A percentile compares a stretch with the other conserved stretches of the same genome.
Conservation (phyloP, 1,140 invertebrate species). For the Sitophilus oryzae region DNA sequence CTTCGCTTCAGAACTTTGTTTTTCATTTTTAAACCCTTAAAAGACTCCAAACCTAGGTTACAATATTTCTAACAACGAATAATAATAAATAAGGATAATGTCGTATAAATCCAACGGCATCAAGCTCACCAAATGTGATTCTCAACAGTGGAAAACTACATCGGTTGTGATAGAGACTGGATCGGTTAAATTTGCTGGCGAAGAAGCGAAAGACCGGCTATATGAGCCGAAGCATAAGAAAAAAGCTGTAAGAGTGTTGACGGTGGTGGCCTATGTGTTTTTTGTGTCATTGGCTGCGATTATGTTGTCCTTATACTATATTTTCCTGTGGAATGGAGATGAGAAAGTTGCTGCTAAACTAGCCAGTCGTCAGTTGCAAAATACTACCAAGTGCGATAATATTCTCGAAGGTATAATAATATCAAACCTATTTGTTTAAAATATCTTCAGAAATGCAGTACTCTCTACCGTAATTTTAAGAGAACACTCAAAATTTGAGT, state of each 20-base stretch:
- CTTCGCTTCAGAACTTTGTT: too few species aligned
- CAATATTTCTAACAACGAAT: too few species aligned
- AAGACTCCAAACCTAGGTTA: too few species aligned
- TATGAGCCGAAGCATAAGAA: slow-evolving; percentile 80
- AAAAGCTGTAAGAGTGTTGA: slow-evolving; percentile 85
- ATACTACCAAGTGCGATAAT: slow-evolving; percentile 5
- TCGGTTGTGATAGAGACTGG: slow-evolving; percentile 48
- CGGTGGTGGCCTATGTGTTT: slow-evolving; percentile 91
- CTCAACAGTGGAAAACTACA: slow-evolving; percentile 36
- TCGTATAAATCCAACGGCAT: slow-evolving; percentile 41
- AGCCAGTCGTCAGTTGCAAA: not conserved
- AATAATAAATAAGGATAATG: slow-evolving; percentile 30
- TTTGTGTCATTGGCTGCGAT: slow-evolving; percentile 93
- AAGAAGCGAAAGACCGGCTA: slow-evolving; percentile 72
- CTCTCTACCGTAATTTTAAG: too few species aligned
- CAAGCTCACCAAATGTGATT: slow-evolving; percentile 33
- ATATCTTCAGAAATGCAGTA: too few species aligned
- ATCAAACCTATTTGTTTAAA: too few species aligned
- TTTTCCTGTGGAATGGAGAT: slow-evolving; percentile 80
- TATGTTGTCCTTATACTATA: slow-evolving; percentile 91
- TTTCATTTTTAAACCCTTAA: too few species aligned
- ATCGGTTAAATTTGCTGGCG: slow-evolving; percentile 63
- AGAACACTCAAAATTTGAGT: too few species aligned
- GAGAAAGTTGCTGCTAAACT: slow-evolving; percentile 11
- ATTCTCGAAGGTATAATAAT: slow-evolving; percentile 13